Percentiles rank a stretch among this genome's conserved stretches.
Evolutionary conservation across 2,113 vertebrate genomes (phyloP).

Genomic region (Poeciliopsis retropinna): DNA sequence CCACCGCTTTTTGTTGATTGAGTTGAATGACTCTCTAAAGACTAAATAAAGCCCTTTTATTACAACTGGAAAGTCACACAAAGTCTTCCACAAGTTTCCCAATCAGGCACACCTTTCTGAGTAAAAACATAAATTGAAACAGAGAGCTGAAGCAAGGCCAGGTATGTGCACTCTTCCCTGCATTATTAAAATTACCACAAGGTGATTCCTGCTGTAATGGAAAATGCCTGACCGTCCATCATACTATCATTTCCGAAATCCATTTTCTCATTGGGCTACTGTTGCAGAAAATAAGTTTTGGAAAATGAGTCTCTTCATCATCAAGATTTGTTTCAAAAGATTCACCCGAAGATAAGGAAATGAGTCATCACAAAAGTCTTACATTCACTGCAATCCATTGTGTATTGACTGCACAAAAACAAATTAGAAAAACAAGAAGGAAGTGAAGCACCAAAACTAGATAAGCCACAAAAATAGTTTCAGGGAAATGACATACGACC

Average conservation of each 20-base stretch:
- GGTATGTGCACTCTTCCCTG: neutral
- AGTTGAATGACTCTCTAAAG: neutral
- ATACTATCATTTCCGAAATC: conserved; percentile 5
- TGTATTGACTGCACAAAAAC: conserved; percentile 5
- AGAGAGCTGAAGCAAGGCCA: neutral
- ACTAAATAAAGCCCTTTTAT: neutral
- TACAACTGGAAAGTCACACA: neutral
- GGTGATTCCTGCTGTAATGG: neutral
- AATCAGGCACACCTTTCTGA: neutral
- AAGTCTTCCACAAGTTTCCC: neutral
- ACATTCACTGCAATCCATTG: neutral
- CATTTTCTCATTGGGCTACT: neutral
- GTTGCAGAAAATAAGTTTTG: no score
- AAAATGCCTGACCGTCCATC: conserved; percentile 2
- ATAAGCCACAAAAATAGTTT: neutral
- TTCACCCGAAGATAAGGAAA: neutral
- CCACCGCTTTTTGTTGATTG: neutral
- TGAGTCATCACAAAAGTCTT: conserved; percentile 10
- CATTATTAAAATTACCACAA: conserved; percentile 1
- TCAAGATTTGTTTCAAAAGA: conserved; percentile 12
- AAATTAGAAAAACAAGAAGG: neutral
- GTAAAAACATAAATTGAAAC: neutral
- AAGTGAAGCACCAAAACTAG: conserved; percentile 6
- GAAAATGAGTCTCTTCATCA: conserved; percentile 4
- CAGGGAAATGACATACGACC: neutral